Evolutionary conservation across 1,140 invertebrate species (phyloP), one percentile per base, ranked within the genome.

Genomic region (Drosophila elegans): DNA sequence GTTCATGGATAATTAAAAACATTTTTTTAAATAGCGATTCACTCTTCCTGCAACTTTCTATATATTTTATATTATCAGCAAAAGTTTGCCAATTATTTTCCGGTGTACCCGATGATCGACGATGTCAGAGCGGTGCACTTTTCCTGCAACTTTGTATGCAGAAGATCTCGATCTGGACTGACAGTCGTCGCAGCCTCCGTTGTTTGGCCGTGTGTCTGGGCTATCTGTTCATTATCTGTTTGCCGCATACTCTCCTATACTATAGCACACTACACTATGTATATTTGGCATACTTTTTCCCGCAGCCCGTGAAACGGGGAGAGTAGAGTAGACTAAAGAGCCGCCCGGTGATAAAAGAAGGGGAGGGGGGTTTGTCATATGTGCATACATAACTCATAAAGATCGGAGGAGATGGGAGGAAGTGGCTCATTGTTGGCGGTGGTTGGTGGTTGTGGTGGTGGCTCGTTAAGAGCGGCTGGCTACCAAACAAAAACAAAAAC

Each of bases 311-410:
- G 10, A 68, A 75, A 66, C 51, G 56, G 51, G 63, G 39, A 48
- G 54, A 62, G 51, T 42, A 44, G 69, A 49, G 57, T 32, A 49
- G 57, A 38, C 44, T 13, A 49, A 39, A 13, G 45, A 68, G 27
- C 34, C 13, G 42, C 9, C 9, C 16, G 48, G 48, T 4, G 48
- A 51, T 36, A 29, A 6, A 6, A 9, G n/a, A 10, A 10, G 3
- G 48, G n/a, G 7, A 10, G 1, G n/a, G 25, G 41, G 53, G 48
- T 63, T 74, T 80, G 74, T 83, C 80, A 83, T 83, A 83, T 76
- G 64, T 79, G 77, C 83, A 80, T 77, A 89, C 78, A 80, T 80
- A 89, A 78, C 84, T 88, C 84, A 88, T 90, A 88, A 78, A 80
- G 80, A 62, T 55, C 56, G 29, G 32, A 34, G 54, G 48, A 39